Base-by-base conservation (phyloP, 2,888 invertebrate genomes). In the Eulithis testata region DNA sequence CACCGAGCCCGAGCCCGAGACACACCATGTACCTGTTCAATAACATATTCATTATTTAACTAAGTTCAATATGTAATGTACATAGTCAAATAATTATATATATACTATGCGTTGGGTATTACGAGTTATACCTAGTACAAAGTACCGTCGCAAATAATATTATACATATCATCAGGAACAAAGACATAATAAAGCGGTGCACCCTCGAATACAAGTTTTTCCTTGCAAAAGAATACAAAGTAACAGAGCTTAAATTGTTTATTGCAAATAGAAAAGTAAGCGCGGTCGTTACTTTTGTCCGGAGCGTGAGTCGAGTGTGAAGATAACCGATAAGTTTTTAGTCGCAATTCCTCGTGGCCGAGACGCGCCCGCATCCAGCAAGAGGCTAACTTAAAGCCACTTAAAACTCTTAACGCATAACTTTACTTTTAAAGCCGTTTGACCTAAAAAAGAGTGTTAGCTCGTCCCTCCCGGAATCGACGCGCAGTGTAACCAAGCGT, bases 391-490 rank as follows among this genome's bases (percentile, higher is more conserved):
- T 83, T 84, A 73, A 79, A 81, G 78, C 81, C 81, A 83, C 83
- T 86, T 85, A 82, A 80, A 84, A 82, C 77, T 85, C 74, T 76
- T 47, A 77, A 78, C 76, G 76, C 74, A 72, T 73, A 78, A 84
- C 79, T 81, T 84, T 79, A 84, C 78, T 81, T 84, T 79, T 78
- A 75, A 76, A 83, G 79, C 70, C 77, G 80, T 85, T 86, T 82
- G 82, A 78, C 80, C 82, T 76, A 77, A 77, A 85, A 83, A 78
- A 75, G 27, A 75, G 27, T 27, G 14, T 55, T 40, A 31, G 11
- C 40, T 49, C 57, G 51, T 43, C 63, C 44, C 62, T 52, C 59
- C 37, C 9, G 50, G 8, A 49, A 40, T 43, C 8, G 40, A 54
- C n/a, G 37, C 21, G 21, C 21, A 21, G 21, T 21, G 21, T 21